Base-by-base conservation (phyloP, 2,113 vertebrate species). In the Phylloscopus whistleri region DNA sequence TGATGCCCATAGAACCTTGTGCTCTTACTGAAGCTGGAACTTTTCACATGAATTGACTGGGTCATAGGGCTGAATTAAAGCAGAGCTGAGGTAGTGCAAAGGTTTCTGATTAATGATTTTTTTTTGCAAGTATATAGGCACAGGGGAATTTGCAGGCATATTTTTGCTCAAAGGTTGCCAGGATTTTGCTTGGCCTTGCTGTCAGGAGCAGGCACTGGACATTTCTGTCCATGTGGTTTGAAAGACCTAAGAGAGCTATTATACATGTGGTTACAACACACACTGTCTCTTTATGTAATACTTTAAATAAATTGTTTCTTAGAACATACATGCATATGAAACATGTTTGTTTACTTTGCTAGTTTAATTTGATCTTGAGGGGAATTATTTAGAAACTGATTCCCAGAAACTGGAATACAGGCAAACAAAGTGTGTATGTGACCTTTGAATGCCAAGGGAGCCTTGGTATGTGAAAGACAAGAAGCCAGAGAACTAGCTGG, bases 341-440 rank as follows among this genome's bases (percentile, higher is more conserved):
- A 93, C 85, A 56, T 94, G 93, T 78, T 96, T 96, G 91, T 97
- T 96, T 96, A 94, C 73, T 96, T 92, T 59, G 37, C 49, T 75
- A 27, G n/a, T 64, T 93, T 70, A 58, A 53, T 87, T 70, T 48
- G 59, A 76, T 68, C 55, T 90, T 86, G 79, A 74, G 92, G 46
- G 28, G 52, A 80, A 76, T 80, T 91, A 73, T 94, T 97, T 95
- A 89, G 95, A 93, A 95, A 95, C 59, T 49, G 70, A 68, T 97
- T 97, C 94, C 69, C 86, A 94, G 96, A 97, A 97, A 83, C 17
- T 79, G 82, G 37, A 91, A 95, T 87, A 94, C 53, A 91, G 76
- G 62, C 55, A 77, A 91, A 79, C 39, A 10, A 27, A 17, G 66
- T 75, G 41, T 21, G 58, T 85, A 48, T 3, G 1, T 5, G 28